These are phyloP conservation scores for Eulemur mongoz DNA, from an alignment of 2,797 vertebrate species.

Conservation along the genomic window DNA sequence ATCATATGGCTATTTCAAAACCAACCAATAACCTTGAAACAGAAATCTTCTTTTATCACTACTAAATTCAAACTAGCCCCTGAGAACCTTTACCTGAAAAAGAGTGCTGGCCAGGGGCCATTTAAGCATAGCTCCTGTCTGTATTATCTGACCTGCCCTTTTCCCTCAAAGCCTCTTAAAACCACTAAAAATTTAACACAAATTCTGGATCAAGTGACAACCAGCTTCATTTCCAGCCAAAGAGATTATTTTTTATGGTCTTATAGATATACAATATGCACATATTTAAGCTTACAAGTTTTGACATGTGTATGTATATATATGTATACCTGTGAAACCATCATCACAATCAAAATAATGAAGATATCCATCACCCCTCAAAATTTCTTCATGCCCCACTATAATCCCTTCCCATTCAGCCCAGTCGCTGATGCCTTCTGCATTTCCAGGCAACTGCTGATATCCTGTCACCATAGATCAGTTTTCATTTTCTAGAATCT, in stretches of 20 bases:
- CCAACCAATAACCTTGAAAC: slow-evolving; percentile 32
- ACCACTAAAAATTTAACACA: neutral
- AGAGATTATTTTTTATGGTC: neutral
- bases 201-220: neutral
- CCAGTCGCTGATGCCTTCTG: neutral
- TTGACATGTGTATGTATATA: neutral
- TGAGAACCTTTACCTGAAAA: slow-evolving; percentile 10
- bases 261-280: neutral
- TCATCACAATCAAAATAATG: slow-evolving; percentile 36
- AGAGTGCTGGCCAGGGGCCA: neutral
- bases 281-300: neutral
- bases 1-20: slow-evolving; percentile 31
- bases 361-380: neutral
- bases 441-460: neutral
- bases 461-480: neutral
- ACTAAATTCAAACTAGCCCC: slow-evolving; percentile 20
- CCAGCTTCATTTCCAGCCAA: neutral
- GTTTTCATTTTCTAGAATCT: slow-evolving; percentile 43
- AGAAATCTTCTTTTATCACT: slow-evolving; percentile 21
- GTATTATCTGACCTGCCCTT: neutral
- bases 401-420: neutral
- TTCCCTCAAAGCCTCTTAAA: slow-evolving; percentile 2
- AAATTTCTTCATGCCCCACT: neutral
- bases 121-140: neutral
- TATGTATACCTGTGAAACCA: neutral